Evolutionary conservation across 2,797 vertebrate species (phyloP).

Genomic region (Florisuga fusca): DNA sequence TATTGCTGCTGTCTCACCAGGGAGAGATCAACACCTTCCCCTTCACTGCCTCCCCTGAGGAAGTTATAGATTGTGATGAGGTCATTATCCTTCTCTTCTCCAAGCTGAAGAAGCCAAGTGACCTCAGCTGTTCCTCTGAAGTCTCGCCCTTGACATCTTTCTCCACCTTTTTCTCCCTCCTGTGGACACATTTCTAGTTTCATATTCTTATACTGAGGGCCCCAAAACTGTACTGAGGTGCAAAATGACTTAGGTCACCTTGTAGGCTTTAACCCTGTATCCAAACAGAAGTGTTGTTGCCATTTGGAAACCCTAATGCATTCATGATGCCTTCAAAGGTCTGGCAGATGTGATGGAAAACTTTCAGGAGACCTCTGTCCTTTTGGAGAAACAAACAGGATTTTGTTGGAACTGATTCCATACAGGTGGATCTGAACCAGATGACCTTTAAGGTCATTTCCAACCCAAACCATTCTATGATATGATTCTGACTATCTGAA

Average conservation of each 20-base stretch:
- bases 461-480: too few species aligned
- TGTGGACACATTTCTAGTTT: background rate
- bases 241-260: background rate
- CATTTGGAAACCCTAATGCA: rapidly evolving
- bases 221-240: rapidly evolving
- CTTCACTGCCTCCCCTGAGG: rapidly evolving
- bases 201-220: background rate
- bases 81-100: background rate
- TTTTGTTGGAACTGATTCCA: background rate
- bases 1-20: background rate
- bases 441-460: too few species aligned
- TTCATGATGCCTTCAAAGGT: background rate
- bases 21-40: background rate
- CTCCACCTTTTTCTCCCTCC: background rate
- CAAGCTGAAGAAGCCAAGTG: background rate
- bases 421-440: too few species aligned
- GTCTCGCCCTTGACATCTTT: background rate
- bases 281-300: background rate
- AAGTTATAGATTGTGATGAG: rapidly evolving
- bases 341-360: background rate
- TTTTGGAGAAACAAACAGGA: background rate
- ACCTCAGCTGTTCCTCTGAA: rapidly evolving
- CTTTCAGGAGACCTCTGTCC: background rate
- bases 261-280: background rate
- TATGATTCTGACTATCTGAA: too few species aligned